Evolutionary conservation across 2,797 vertebrate genomes (phyloP).

Genomic region (Hydrocynus forskahlii): DNA sequence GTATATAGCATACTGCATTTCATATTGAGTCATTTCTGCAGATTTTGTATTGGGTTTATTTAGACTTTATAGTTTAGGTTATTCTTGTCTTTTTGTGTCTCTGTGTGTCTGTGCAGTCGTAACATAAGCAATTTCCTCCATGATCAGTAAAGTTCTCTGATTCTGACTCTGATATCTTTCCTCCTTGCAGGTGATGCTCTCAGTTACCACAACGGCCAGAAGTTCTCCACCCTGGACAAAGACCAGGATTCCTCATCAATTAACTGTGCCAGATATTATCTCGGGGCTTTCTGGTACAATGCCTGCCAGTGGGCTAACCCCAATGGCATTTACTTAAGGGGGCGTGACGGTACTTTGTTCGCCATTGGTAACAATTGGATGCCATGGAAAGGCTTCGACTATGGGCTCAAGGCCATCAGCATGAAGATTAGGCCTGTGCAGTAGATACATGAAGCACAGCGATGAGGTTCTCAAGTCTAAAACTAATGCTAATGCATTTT

Average conservation of each 20-base stretch:
- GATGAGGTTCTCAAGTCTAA: not conserved
- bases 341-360: not conserved
- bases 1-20: too few relatives aligned
- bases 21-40: too few relatives aligned
- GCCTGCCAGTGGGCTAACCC: constrained; percentile 10
- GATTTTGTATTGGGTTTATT: too few relatives aligned
- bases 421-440: constrained; percentile 28
- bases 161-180: not conserved
- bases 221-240: constrained; percentile 60
- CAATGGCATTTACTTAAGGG: constrained; percentile 39
- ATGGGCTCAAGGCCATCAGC: constrained; percentile 25
- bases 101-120: too few relatives aligned
- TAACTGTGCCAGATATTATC: constrained; percentile 41
- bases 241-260: constrained; percentile 35
- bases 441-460: not conserved
- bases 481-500: too few relatives aligned
- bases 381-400: not conserved
- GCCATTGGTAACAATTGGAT: constrained; percentile 20
- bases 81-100: too few relatives aligned
- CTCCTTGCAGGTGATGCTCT: not conserved
- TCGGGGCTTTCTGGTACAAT: constrained; percentile 37
- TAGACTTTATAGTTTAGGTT: too few relatives aligned
- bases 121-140: too few relatives aligned
- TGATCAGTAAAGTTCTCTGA: too few relatives aligned
- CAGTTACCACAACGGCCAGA: constrained; percentile 26